phyloP scores from a whole-genome alignment of 2,888 invertebrate species.

The Biston betularia region DNA sequence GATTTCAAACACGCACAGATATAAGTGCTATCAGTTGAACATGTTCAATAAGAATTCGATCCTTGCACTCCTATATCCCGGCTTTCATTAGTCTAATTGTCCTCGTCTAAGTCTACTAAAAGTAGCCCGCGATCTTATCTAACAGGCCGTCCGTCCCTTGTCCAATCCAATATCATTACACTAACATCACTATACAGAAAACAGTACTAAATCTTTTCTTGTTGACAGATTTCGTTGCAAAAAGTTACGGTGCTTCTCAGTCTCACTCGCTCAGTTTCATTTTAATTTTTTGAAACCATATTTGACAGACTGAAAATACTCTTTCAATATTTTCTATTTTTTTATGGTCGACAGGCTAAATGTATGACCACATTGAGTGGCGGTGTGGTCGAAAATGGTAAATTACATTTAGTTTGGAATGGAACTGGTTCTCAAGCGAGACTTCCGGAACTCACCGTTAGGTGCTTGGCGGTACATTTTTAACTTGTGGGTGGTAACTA shows the following conservation, averaged over 20 bases:
- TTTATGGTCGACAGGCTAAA: too few relatives aligned
- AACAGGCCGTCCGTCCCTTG: slow-evolving; percentile 57
- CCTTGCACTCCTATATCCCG: slow-evolving; percentile 52
- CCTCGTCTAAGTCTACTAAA: slow-evolving; percentile 58
- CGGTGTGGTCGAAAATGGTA: too few relatives aligned
- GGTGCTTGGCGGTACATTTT: too few relatives aligned
- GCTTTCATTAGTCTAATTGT: slow-evolving; percentile 74
- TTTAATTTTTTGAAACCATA: too few relatives aligned
- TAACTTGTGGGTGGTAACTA: too few relatives aligned
- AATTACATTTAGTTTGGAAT: too few relatives aligned
- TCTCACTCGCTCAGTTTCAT: too few relatives aligned
- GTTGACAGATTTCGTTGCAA: neutral
- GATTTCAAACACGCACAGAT: slow-evolving; percentile 26
- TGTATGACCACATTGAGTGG: too few relatives aligned
- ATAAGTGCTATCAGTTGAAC: slow-evolving; percentile 19
- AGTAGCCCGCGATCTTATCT: slow-evolving; percentile 67
- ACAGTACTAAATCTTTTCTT: slow-evolving; percentile 27
- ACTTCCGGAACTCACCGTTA: too few relatives aligned
- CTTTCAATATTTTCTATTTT: too few relatives aligned
- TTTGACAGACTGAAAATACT: neutral
- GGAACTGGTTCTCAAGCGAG: too few relatives aligned
- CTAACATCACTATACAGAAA: slow-evolving; percentile 47
- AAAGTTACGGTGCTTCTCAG: neutral
- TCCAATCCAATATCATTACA: slow-evolving; percentile 72
- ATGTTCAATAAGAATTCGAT: slow-evolving; percentile 29